Base-by-base conservation (phyloP, 2,797 vertebrate species). In the Pangasius larnaudii region DNA sequence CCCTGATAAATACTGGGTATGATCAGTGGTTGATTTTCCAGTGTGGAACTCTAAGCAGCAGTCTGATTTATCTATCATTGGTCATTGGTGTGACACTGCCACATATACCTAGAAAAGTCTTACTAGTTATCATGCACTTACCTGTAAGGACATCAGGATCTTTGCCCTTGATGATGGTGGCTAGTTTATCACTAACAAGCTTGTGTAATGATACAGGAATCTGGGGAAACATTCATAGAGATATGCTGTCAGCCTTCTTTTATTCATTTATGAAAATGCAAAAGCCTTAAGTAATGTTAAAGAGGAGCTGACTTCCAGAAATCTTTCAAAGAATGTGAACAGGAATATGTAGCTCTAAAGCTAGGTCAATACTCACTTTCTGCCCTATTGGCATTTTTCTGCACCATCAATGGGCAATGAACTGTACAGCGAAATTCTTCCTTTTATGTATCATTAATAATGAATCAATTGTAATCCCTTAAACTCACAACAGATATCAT, bases 131-230 rank as follows among this genome's bases (percentile, higher is more conserved):
- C 42, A 18, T 51, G 33, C 13, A 65, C 84, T 94, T 94, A 99
- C 99, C 98, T 94, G 96, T 91, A 80, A 96, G 93, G 74, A 90
- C 89, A 77, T 96, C 96, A 59, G 97, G 95, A 92, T 99, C 97
- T 84, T 94, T 96, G 86, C 98, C 98, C 63, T 95, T 97, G 90
- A 98, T 95, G 78, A 99, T 95, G 89, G 96, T 97, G 88, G 93
- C 89, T 88, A 99, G 94, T 91, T 97, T 97, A 88, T 98, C 95
- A 90, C 98, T 97, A 91, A 99, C 98, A 95, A 99, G 97, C 93
- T 97, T 98, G 94, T 99, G 98, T 91, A 99, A 91, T 0, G 96
- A 95, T 84, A 94, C 96, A 5, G 98, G 98, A 92, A 99, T 97
- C 98, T 99, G 91, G 83, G 72, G n/a, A 91, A 0, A 91, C n/a